These are phyloP conservation scores for Lordiphosa fenestrarum DNA, from an alignment of 2,888 invertebrate genomes.

Conservation along the genomic window DNA sequence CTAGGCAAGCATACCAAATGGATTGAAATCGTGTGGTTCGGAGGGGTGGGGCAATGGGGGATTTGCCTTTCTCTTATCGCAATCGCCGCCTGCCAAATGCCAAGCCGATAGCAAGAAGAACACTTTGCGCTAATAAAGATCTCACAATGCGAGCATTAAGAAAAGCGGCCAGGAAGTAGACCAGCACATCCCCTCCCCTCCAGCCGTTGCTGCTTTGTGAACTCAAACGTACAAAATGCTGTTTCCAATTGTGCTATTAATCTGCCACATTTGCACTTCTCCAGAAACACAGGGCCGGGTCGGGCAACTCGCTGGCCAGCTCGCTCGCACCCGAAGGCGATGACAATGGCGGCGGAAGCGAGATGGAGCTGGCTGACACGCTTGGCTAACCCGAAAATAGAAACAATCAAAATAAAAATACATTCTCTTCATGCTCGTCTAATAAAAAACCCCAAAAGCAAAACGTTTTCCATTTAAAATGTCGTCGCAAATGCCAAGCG, in stretches of 20 bases:
- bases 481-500: constrained; percentile 68
- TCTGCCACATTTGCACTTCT: constrained; percentile 79
- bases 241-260: constrained; percentile 78
- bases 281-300: constrained; percentile 34
- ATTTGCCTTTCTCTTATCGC: constrained; percentile 40
- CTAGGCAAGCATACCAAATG: constrained; percentile 5
- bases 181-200: constrained; percentile 15
- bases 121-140: constrained; percentile 65
- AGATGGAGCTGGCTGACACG: constrained; percentile 25
- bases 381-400: constrained; percentile 65
- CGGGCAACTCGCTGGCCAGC: constrained; percentile 17
- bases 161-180: constrained; percentile 30
- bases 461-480: constrained; percentile 79
- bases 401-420: constrained; percentile 71
- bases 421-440: constrained; percentile 67
- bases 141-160: constrained; percentile 46
- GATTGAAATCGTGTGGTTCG: constrained; percentile 21
- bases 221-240: constrained; percentile 72
- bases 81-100: constrained; percentile 58
- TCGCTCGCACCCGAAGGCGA: constrained; percentile 9
- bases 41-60: not conserved
- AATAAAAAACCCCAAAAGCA: constrained; percentile 77
- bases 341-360: constrained; percentile 9
- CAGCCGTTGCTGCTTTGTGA: constrained; percentile 43
- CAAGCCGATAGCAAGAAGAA: constrained; percentile 42